Evolutionary conservation across 2,888 invertebrate genomes (phyloP), one percentile per base, ranked within the genome.

Genomic region (Oligia latruncula): DNA sequence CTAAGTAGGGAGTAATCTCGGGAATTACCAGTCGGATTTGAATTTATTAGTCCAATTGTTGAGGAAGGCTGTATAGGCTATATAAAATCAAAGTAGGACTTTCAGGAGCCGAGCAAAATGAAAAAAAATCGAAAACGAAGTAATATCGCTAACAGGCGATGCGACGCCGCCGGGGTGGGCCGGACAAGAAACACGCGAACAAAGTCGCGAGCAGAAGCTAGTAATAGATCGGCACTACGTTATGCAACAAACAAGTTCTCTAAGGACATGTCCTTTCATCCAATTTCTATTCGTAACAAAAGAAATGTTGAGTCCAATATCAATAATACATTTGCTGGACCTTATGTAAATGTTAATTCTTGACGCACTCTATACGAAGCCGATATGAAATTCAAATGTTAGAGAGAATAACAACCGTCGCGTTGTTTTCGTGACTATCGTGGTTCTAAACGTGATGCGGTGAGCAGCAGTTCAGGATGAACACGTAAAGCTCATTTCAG

Each of bases 361-460:
- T 87, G 87, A 83, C 84, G 87, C 70, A 86, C 65, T 65, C 71
- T 46, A 35, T 46, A 29, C n/a, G 15, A 40, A 17, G 29, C 5
- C 29, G 6, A 77, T 84, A 74, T 83, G 84, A 78, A 84, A 83
- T 78, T 84, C 83, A 55, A 86, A 84, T 84, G 2, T 40, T 52
- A 3, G n/a, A n/a, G 46, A 11, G 71, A 79, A 86, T 68, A 74
- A 66, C 40, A 86, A 35, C 13, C 6, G 0, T 4, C 43, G 20
- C 23, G 1, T 74, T 74, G 17, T 55, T 74, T 65, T 73, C 35
- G 55, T n/a, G 8, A 11, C 17, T 60, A 40, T 40, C 66, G 55
- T 76, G 58, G 74, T 49, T 20, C 23, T 43, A 65, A 81, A 74
- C 20, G 82, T 80, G 79, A 74, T 29, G 43, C 13, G 9, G 1